Percentiles rank a stretch among this genome's conserved stretches.
These are phyloP conservation scores for Mustela nigripes DNA, from an alignment of 2,113 vertebrate genomes.

Conservation along the genomic window DNA sequence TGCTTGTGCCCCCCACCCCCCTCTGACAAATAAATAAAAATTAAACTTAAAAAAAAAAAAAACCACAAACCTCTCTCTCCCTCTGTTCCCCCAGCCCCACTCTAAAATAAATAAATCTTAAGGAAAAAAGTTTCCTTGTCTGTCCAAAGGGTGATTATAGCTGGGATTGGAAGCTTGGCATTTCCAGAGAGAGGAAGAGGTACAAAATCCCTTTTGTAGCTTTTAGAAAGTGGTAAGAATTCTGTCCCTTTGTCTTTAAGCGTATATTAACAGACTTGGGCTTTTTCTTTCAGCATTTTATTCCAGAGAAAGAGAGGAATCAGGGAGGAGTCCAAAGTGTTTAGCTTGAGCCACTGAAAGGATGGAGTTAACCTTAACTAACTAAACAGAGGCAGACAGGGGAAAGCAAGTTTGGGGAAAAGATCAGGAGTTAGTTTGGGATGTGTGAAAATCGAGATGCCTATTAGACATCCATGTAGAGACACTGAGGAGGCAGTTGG, in stretches of 20 bases:
- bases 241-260: not conserved
- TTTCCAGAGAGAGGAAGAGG: not conserved
- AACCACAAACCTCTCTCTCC: not conserved
- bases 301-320: not conserved
- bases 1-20: too few species aligned
- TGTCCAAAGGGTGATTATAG: not conserved
- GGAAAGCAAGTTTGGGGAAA: not conserved
- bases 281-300: conserved; percentile 56
- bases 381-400: not conserved
- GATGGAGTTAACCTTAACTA: not conserved
- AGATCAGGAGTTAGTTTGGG: not conserved
- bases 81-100: not conserved
- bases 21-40: too few species aligned
- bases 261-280: not conserved
- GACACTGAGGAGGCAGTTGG: not conserved
- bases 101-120: not conserved
- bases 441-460: not conserved
- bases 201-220: not conserved
- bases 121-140: not conserved
- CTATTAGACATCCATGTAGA: not conserved
- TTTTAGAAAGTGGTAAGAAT: not conserved
- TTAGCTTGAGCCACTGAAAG: not conserved
- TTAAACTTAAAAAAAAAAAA: too few species aligned
- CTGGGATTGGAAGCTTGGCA: not conserved
- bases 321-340: not conserved